Evolutionary conservation across 2,797 vertebrate genomes (phyloP).

Genomic region (Microctenopoma lineatum): DNA sequence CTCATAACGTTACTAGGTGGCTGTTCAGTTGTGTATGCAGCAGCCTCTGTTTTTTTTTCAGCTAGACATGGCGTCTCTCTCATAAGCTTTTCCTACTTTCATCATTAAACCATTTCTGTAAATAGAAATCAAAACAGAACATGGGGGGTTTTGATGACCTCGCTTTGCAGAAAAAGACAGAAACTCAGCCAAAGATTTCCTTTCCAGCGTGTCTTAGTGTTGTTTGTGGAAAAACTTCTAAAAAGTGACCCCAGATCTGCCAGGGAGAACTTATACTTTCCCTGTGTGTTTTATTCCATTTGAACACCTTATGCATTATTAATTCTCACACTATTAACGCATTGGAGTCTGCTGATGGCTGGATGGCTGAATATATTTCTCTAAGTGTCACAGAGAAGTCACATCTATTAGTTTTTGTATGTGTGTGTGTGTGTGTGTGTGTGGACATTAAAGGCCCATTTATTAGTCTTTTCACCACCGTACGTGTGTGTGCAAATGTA

Average conservation of each 20-base stretch:
- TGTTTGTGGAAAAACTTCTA: slow-evolving; percentile 28
- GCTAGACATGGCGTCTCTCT: neutral
- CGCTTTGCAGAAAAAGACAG: slow-evolving; percentile 11
- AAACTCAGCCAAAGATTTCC: slow-evolving; percentile 9
- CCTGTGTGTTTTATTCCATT: slow-evolving; percentile 38
- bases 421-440: slow-evolving; percentile 44
- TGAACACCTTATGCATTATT: slow-evolving; percentile 68
- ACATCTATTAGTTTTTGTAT: slow-evolving; percentile 53
- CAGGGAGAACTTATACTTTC: neutral
- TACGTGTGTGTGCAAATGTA: slow-evolving; percentile 6
- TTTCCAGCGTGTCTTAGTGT: slow-evolving; percentile 5
- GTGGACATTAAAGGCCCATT: slow-evolving; percentile 57
- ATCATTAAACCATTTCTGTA: slow-evolving; percentile 19
- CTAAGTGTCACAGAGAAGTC: slow-evolving; percentile 62
- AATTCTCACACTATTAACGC: slow-evolving; percentile 62
- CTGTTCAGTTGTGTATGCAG: too few species aligned
- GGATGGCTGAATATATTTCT: slow-evolving; percentile 55
- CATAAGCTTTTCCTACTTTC: slow-evolving; percentile 1
- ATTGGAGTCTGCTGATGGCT: slow-evolving; percentile 41
- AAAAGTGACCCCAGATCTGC: slow-evolving; percentile 33
- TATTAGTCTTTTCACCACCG: slow-evolving; percentile 39
- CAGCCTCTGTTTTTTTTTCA: too few species aligned
- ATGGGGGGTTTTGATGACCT: slow-evolving; percentile 19
- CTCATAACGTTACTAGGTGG: too few species aligned
- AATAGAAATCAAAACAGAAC: neutral